Evolutionary conservation across 1,140 invertebrate species (phyloP), one percentile per base, ranked within the genome.

Genomic region (Nylanderia fulva): DNA sequence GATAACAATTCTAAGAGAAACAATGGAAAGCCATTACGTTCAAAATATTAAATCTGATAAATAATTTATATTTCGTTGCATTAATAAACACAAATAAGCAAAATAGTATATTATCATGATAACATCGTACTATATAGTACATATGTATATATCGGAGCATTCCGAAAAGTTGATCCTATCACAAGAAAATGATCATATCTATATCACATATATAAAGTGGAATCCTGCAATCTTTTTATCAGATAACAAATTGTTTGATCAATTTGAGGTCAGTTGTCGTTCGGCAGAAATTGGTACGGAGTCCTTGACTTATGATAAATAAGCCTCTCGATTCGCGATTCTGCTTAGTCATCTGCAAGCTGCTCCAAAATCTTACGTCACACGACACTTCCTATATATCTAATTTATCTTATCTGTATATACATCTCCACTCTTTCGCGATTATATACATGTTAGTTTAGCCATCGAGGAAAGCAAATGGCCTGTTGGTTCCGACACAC

Each of bases 91-190:
- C n/a, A n/a, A n/a, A 85, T 15, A 66, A 74, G 11, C n/a, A 24
- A 27, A 72, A 76, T 36, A 60, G n/a, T 85, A 88, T 85, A 85
- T 80, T 80, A 69, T 88, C 82, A 63, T 27, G 79, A 88, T 79
- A 88, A 75, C 8, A n/a, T 79, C 60, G 33, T 54, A 15, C 29
- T 33, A 3, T 33, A 33, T 33, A 33, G 29, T 33, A 33, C 3
- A 33, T 48, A 6, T n/a, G 13, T 71, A 11, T 60, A 42, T n/a
- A n/a, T n/a, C n/a, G n/a, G n/a, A n/a, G n/a, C n/a, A n/a, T 3
- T 5, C 5, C 39, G 8, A 29, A 11, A 29, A 52, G 29, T 9
- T 33, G 29, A 71, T 80, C 8, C 6, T 24, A 42, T 45, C 64
- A 3, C 29, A 33, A 33, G 48, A 42, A 77, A 1, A 21, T 42